Evolutionary conservation across 2,888 invertebrate genomes (phyloP), one percentile per base, ranked within the genome.

Genomic region (Diachrysia chrysitis): DNA sequence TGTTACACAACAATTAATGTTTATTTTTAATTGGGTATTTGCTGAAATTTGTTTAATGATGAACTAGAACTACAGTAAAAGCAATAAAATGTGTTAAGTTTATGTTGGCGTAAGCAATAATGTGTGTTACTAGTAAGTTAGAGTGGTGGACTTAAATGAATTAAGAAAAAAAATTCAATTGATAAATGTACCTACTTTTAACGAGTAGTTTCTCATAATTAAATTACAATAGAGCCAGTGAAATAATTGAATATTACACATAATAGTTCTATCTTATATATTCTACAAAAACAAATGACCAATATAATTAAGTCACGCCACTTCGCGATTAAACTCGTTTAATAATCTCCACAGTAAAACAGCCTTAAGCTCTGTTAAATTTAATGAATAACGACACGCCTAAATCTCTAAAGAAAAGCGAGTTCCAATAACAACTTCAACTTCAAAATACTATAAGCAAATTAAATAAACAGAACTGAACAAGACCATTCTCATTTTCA

Each of bases 401-500:
- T 48, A 58, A 62, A 63, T 23, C 5, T 46, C 21, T 23, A 66
- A 73, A 66, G 62, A 69, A 61, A 67, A 19, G 63, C 63, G 61
- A 56, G 61, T 51, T 71, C 69, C 54, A 68, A 67, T 60, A 71
- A 79, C 71, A 78, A 76, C 66, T 68, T 64, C 54, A 53, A 65
- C 62, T 74, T 73, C 66, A 78, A 82, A 14, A 81, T 71, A 72
- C 64, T 73, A 76, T 78, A 69, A 81, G 78, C 61, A 82, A 80
- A 83, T 76, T 63, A 72, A 76, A 80, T 77, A 73, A 80, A 79
- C 72, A 76, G 78, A 85, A 83, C 81, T 83, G 85, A 86, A 85
- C 79, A 86, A 87, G 84, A 81, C 85, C 82, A 82, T 84, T 86
- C 86, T 85, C 83, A 77, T 85, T 88, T 89, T 90, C 89, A 90